A percentile compares a stretch with the other conserved stretches of the same genome.
Evolutionary conservation across 2,113 vertebrate genomes (phyloP).

Genomic region (Ia io): DNA sequence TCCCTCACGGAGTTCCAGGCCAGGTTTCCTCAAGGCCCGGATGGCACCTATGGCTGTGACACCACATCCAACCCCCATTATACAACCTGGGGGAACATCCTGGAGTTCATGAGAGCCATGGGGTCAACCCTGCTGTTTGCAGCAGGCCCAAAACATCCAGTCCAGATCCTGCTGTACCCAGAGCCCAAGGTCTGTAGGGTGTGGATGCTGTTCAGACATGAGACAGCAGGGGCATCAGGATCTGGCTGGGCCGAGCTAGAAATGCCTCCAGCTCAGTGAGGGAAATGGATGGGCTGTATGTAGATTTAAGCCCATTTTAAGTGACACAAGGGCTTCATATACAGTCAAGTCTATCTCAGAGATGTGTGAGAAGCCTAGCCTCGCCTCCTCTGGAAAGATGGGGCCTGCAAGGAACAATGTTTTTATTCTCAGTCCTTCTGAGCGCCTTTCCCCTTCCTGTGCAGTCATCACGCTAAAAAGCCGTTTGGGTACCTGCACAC

Average conservation of each 20-base stretch:
- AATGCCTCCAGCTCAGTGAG: background rate
- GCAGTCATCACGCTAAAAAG: background rate
- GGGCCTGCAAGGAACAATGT: background rate
- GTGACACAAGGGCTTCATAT: background rate
- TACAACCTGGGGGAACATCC: too few species aligned
- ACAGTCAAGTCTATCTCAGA: background rate
- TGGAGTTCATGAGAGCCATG: background rate
- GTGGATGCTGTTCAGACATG: background rate
- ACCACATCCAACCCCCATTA: too few species aligned
- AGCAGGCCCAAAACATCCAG: background rate
- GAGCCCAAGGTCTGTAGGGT: background rate
- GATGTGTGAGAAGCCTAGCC: background rate
- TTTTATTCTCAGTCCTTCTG: background rate
- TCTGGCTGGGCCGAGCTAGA: background rate
- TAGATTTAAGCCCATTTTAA: background rate
- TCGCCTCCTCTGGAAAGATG: background rate
- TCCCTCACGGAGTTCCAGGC: background rate
- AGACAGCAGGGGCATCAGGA: background rate
- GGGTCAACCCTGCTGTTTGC: background rate
- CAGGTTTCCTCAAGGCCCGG: background rate
- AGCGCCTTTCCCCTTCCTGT: background rate
- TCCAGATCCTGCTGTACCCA: background rate
- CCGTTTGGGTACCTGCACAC: background rate
- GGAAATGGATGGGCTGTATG: background rate
- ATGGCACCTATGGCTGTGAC: rapidly evolving